These are phyloP conservation scores for Leptinotarsa defecta DNA, from an alignment of 1,140 invertebrate genomes.

Conservation along the genomic window DNA sequence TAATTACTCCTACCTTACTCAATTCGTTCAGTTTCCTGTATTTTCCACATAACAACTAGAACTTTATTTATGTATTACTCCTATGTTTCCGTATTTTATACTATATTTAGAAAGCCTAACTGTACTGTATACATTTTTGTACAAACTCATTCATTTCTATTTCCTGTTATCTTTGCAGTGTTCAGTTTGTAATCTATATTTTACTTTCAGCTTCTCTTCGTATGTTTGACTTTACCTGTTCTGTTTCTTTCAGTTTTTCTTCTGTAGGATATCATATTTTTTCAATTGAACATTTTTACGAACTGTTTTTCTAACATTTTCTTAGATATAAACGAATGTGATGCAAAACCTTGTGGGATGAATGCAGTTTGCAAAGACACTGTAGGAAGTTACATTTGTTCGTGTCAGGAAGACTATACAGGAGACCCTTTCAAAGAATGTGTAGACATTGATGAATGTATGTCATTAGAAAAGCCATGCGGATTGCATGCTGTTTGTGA, in stretches of 20 bases:
- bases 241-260: conserved; percentile 54
- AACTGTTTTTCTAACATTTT: conserved; percentile 43
- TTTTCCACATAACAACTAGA: conserved; percentile 48
- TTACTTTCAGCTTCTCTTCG: conserved; percentile 49
- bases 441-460: conserved; percentile 91
- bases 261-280: conserved; percentile 47
- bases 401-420: conserved; percentile 81
- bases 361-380: conserved; percentile 87
- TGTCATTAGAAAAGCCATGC: conserved; percentile 78
- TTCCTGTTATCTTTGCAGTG: conserved; percentile 39
- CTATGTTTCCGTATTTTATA: conserved; percentile 9
- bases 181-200: conserved; percentile 38
- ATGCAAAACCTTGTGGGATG: conserved; percentile 80
- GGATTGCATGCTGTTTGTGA: conserved; percentile 85
- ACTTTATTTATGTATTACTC: conserved; percentile 29
- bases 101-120: conserved; percentile 45
- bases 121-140: conserved; percentile 54
- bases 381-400: conserved; percentile 81
- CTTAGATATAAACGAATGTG: conserved; percentile 87
- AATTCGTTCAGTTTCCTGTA: conserved; percentile 25
- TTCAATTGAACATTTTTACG: conserved; percentile 23
- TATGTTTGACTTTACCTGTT: conserved; percentile 51
- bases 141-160: conserved; percentile 37
- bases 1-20: conserved; percentile 8
- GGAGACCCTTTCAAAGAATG: conserved; percentile 84